phyloP scores from a whole-genome alignment of 2,888 invertebrate species.

The Melanargia galathea region DNA sequence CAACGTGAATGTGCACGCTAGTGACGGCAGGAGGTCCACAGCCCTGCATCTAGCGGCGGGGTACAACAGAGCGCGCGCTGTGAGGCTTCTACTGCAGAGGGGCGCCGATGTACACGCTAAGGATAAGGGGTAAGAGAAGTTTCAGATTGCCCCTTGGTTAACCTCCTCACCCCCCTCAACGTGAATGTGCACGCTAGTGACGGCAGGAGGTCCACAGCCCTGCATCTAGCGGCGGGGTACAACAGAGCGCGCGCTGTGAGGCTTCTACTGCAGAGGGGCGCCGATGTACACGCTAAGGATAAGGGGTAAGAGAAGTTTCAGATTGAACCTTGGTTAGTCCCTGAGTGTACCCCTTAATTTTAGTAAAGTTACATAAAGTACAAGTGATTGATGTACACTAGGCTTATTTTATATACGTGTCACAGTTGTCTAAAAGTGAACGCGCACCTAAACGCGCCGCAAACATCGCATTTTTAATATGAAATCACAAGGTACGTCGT shows the following conservation, averaged over 20 bases:
- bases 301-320: constrained; percentile 4
- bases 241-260: constrained; percentile 95
- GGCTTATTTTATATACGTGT: background rate
- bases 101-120: constrained; percentile 99
- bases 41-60: constrained; percentile 97
- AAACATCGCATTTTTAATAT: too few species aligned
- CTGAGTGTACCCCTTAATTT: background rate
- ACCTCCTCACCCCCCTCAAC: constrained; percentile 94
- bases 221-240: constrained; percentile 97
- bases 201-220: constrained; percentile 94
- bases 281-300: constrained; percentile 9
- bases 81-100: constrained; percentile 92
- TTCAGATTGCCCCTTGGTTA: too few species aligned
- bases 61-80: constrained; percentile 95
- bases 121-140: constrained; percentile 91
- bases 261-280: constrained; percentile 84
- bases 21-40: constrained; percentile 96
- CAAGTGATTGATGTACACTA: background rate
- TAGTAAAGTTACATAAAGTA: background rate
- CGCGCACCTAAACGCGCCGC: too few species aligned
- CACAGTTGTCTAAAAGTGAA: too few species aligned
- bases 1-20: constrained; percentile 99
- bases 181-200: constrained; percentile 99
- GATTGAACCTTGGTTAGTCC: background rate
- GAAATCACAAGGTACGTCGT: too few species aligned